These are phyloP conservation scores for Corvus moneduloides DNA, from an alignment of 2,113 vertebrate genomes.

Conservation along the genomic window DNA sequence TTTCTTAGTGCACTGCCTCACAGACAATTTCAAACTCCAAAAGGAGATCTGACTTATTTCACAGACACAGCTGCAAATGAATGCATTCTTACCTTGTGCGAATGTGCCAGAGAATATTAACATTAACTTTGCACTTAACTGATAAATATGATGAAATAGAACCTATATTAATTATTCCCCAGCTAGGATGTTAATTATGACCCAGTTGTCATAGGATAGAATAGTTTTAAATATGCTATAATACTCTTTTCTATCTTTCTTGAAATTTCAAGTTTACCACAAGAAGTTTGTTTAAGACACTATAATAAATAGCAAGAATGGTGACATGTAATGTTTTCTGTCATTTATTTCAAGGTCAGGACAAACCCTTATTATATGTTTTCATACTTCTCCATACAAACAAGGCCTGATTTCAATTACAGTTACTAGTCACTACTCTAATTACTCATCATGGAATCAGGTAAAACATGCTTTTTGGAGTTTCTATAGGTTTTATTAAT, in stretches of 20 bases:
- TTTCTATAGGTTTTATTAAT: background rate
- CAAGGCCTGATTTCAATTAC: background rate
- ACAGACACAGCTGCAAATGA: background rate
- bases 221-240: background rate
- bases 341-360: background rate
- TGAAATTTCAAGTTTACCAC: background rate
- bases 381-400: background rate
- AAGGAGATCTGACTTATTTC: background rate
- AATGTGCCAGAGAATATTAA: background rate
- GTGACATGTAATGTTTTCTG: background rate
- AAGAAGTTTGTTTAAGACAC: background rate
- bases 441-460: background rate
- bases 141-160: background rate
- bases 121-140: background rate
- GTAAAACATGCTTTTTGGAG: background rate
- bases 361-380: background rate
- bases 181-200: background rate
- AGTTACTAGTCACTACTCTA: background rate
- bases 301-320: background rate
- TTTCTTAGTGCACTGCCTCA: background rate
- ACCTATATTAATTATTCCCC: background rate
- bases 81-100: background rate
- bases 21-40: background rate
- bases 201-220: background rate
- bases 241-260: background rate